Base-by-base conservation (phyloP, 2,797 vertebrate genomes). In the Serranus cabrilla region DNA sequence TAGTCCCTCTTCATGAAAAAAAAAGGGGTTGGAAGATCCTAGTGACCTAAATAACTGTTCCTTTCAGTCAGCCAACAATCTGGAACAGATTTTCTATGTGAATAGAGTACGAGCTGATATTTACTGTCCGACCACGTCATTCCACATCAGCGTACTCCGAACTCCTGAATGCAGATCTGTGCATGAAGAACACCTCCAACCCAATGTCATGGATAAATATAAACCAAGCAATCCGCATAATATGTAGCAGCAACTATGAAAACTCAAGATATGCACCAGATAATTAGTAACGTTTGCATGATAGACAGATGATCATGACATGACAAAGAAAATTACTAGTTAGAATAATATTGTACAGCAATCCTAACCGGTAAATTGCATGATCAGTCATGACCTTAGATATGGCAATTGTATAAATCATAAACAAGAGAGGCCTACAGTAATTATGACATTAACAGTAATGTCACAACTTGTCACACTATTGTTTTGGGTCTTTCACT, bases 61-160 rank as follows among this genome's bases (percentile, higher is more conserved):
- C 43, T 60, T 79, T 79, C 42, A 71, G 45, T 71, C 51, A 43
- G 76, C 71, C 64, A 74, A 78, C 20, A 70, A 66, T 70, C 60
- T 78, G 55, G 60, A 82, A 20, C 20, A 46, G 11, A 57, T 71
- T 76, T 72, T 34, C 51, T 31, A 21, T 25, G 14, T 62, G 45
- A 66, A 54, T 20, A 46, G 45, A 50, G 17, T 2, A 45, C 16
- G 47, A 25, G 27, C 11, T 63, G 7, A 71, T 71, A 55, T 56
- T 62, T 61, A 20, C 37, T 43, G 21, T 62, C 7, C 1, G 18
- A 43, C 25, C 56, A 72, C 10, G 1, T 56, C 34, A 25, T 55
- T 42, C 49, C 42, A 23, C 14, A 62, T n/a, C 39, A 18, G 13
- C n/a, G 23, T 4, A 16, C 46, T 46, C 17, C 52, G 39, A 10